Percentiles rank a stretch among this genome's conserved stretches.
phyloP scores from a whole-genome alignment of 2,113 vertebrate species.

The Struthio camelus region DNA sequence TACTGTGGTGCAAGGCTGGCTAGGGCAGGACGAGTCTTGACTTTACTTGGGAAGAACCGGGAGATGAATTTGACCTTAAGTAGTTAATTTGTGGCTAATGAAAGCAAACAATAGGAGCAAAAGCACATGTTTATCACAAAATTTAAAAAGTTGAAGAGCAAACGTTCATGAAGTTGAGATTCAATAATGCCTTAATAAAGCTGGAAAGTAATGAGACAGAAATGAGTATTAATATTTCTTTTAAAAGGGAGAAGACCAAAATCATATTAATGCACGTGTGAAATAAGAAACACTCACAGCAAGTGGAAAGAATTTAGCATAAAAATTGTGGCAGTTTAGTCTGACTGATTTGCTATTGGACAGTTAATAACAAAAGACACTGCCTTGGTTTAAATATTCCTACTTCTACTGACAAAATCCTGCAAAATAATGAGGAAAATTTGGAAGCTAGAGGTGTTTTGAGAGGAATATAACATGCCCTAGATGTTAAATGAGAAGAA shows the following conservation, averaged over 20 bases:
- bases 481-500: not conserved
- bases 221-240: not conserved
- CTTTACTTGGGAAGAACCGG: not conserved
- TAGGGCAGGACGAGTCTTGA: not conserved
- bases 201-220: not conserved
- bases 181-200: not conserved
- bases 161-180: not conserved
- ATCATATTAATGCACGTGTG: not conserved
- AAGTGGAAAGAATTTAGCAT: conserved; percentile 39
- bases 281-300: not conserved
- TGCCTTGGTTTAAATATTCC: not conserved
- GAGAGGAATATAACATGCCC: not conserved
- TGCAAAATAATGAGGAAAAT: not conserved
- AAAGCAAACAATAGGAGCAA: not conserved
- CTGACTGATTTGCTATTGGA: conserved; percentile 24
- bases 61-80: not conserved
- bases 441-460: not conserved
- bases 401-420: not conserved
- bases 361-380: conserved; percentile 14
- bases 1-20: not conserved
- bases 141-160: not conserved
- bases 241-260: not conserved
- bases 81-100: not conserved
- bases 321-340: not conserved
- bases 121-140: not conserved